Percentiles rank a stretch among this genome's conserved stretches.
phyloP scores from a whole-genome alignment of 92 coral and sea anemone species.

The Anthopleura xanthogrammica region DNA sequence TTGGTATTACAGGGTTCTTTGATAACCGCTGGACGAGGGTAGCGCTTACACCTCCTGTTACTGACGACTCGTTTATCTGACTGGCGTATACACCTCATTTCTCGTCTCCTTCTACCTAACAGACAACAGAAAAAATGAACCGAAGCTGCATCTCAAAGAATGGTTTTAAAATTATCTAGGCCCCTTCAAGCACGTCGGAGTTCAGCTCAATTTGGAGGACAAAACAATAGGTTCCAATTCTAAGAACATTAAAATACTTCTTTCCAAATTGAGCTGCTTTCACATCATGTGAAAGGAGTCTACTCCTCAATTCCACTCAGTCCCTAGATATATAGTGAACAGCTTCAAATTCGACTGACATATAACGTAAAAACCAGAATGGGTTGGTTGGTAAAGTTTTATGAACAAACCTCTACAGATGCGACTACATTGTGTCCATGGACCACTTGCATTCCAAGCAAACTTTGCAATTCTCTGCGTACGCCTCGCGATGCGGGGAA shows the following conservation, averaged over 20 bases:
- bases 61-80: conserved; percentile 71
- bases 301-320: no score
- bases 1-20: conserved; percentile 77
- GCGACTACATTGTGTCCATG: conserved; percentile 75
- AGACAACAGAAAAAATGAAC: conserved; percentile 28
- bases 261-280: no score
- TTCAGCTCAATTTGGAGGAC: no score
- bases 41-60: conserved; percentile 53
- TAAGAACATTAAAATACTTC: no score
- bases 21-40: conserved; percentile 53
- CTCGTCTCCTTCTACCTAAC: conserved; percentile 74
- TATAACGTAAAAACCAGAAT: no score
- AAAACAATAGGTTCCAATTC: no score
- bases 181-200: no score
- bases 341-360: no score
- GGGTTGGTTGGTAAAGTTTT: no score
- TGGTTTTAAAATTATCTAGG: not conserved
- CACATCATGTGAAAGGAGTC: no score
- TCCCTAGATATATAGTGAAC: no score
- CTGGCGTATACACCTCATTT: conserved; percentile 69
- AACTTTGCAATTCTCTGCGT: conserved; percentile 37
- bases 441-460: conserved; percentile 65
- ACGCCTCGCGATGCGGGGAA: conserved; percentile 32
- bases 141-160: not conserved
- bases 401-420: conserved; percentile 74